Conservation (phyloP, 2,113 vertebrate species). For the Heptranchias perlo region DNA sequence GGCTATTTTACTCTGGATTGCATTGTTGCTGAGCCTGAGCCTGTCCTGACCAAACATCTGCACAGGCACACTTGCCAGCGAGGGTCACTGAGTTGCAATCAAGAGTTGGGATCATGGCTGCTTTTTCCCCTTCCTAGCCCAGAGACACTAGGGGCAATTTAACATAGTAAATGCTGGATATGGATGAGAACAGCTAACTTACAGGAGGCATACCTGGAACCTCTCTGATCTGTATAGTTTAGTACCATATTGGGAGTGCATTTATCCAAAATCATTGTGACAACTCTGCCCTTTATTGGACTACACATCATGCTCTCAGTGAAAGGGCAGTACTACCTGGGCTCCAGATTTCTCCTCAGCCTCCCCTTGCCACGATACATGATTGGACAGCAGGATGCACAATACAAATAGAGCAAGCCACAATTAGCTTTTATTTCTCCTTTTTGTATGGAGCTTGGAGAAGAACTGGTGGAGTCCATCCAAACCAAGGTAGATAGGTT, state of each 20-base stretch:
- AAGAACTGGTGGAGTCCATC: no score
- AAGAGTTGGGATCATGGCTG: neutral
- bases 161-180: neutral
- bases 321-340: neutral
- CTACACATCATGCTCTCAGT: neutral
- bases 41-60: no score
- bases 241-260: neutral
- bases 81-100: no score
- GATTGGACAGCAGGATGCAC: neutral
- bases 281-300: neutral
- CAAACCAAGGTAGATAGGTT: no score
- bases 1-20: no score
- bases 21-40: no score
- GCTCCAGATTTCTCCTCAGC: neutral
- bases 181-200: neutral
- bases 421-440: neutral
- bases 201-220: neutral
- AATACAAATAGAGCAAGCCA: neutral
- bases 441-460: neutral
- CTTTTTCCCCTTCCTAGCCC: neutral
- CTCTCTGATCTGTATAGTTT: neutral
- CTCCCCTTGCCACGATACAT: neutral
- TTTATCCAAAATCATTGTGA: neutral
- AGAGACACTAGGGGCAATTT: neutral
- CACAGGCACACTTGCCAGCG: neutral